phyloP scores from a whole-genome alignment of 2,797 vertebrate genomes.

The Onychomys arenicola region DNA sequence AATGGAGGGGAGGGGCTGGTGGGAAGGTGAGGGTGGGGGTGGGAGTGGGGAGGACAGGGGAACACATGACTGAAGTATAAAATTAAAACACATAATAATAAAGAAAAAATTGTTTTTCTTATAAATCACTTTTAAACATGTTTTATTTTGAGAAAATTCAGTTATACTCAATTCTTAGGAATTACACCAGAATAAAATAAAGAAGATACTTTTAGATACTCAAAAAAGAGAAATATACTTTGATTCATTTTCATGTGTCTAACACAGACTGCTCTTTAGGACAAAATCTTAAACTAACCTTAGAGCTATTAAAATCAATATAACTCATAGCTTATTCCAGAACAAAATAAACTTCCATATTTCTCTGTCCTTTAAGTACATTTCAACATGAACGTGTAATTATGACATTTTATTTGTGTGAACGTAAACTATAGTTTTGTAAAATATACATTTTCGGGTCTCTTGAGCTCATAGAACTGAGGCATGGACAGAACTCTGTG shows the following conservation, averaged over 20 bases:
- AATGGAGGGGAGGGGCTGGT: too few species aligned
- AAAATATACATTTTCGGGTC: background rate
- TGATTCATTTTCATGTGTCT: background rate
- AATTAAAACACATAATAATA: too few species aligned
- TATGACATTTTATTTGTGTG: background rate
- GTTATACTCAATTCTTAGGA: background rate
- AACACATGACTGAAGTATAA: too few species aligned
- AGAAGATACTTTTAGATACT: background rate
- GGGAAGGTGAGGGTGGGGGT: too few species aligned
- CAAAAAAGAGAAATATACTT: background rate
- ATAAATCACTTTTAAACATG: background rate
- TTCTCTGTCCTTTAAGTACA: background rate
- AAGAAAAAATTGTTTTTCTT: background rate
- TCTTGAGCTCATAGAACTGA: background rate
- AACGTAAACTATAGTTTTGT: slow-evolving; percentile 22
- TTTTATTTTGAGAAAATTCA: slow-evolving; percentile 8
- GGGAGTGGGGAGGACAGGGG: too few species aligned
- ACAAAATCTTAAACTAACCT: background rate
- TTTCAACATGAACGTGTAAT: background rate
- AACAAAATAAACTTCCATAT: background rate
- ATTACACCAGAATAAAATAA: slow-evolving; percentile 19
- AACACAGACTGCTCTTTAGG: background rate
- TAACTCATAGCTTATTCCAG: background rate
- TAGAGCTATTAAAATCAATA: background rate
- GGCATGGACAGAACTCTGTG: background rate